A percentile compares a stretch with the other conserved stretches of the same genome.
Conservation (phyloP, 2,888 invertebrate species). For the Xestoiulus laeticollis region DNA sequence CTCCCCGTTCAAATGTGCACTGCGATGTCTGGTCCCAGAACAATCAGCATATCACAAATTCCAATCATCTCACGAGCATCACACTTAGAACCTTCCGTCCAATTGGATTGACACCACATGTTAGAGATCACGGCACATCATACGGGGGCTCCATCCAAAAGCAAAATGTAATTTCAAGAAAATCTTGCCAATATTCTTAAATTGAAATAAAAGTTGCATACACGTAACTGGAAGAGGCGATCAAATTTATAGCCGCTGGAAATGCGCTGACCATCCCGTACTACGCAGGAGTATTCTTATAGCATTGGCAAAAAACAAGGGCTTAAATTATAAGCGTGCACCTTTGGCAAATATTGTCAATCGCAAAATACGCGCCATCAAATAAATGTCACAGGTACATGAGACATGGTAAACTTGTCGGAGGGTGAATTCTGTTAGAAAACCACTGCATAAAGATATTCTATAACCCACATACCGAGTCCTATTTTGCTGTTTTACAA, state of each 20-base stretch:
- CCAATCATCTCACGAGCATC: background rate
- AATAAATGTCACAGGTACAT: conserved; percentile 21
- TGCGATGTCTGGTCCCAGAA: background rate
- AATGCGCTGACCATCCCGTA: background rate
- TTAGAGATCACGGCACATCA: background rate
- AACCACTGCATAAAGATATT: too few species aligned
- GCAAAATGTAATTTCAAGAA: background rate
- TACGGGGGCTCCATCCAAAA: background rate
- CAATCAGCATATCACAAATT: background rate
- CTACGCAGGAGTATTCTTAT: background rate
- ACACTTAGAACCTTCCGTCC: background rate
- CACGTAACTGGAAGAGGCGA: background rate
- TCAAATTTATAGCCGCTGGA: conserved; percentile 4
- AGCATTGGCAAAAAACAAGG: background rate
- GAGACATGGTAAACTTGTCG: background rate
- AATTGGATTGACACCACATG: background rate
- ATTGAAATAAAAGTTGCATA: background rate
- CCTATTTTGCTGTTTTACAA: too few species aligned
- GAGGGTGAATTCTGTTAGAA: background rate
- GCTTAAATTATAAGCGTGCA: background rate
- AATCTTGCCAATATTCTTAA: background rate
- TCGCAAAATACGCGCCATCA: background rate
- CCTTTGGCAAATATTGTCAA: conserved; percentile 32
- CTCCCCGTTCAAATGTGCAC: background rate
- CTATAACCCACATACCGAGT: too few species aligned